Conservation (phyloP, 2,888 invertebrate genomes). For the Callimorpha dominula region DNA sequence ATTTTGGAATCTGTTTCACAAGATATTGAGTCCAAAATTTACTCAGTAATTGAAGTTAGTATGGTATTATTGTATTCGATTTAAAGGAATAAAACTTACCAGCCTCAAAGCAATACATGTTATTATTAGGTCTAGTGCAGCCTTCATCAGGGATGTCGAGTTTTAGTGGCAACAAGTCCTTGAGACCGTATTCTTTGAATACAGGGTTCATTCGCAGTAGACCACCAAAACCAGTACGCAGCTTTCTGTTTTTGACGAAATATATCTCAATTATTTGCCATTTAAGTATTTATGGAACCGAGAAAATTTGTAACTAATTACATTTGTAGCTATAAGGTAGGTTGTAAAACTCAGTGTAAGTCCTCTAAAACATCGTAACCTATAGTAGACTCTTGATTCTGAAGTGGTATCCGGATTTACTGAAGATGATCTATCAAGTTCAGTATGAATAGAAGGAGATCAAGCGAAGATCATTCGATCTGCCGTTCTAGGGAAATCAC, state of each 20-base stretch:
- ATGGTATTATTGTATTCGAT: neutral
- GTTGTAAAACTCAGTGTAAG: neutral
- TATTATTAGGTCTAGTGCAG: constrained; percentile 95
- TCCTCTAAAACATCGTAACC: neutral
- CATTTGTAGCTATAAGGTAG: neutral
- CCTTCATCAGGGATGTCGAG: constrained; percentile 97
- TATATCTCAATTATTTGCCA: neutral
- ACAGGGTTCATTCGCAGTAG: constrained; percentile 95
- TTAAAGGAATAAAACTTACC: constrained; percentile 82
- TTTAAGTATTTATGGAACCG: neutral
- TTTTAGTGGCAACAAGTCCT: constrained; percentile 95
- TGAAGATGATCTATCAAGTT: neutral
- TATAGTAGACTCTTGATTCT: neutral
- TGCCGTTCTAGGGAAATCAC: no score
- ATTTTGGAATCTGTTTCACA: neutral
- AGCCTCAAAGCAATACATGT: constrained; percentile 97
- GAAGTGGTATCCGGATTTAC: neutral
- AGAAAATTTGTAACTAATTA: neutral
- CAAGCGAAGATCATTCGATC: no score
- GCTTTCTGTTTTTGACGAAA: constrained; percentile 84
- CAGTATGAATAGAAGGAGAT: no score
- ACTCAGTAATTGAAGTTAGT: neutral
- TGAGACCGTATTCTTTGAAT: constrained; percentile 94
- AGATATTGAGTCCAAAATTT: neutral
- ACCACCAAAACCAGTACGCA: constrained; percentile 94